Evolutionary conservation across 2,113 vertebrate genomes (phyloP).

Genomic region (Dromiciops gliroides): DNA sequence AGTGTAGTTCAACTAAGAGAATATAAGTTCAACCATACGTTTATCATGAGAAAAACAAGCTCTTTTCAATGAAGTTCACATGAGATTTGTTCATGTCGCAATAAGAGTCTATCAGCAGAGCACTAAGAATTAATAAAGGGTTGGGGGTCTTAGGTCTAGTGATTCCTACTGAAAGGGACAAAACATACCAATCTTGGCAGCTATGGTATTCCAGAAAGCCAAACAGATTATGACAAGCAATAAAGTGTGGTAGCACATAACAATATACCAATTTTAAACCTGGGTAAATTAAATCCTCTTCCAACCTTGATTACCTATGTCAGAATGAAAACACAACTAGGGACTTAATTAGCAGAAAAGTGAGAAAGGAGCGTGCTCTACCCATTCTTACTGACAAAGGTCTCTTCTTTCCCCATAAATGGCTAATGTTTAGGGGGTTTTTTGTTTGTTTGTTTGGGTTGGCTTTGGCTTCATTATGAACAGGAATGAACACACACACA

Average conservation of each 20-base stretch:
- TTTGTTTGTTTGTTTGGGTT: neutral
- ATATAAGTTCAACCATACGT: conserved; percentile 51
- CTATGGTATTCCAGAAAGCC: conserved; percentile 29
- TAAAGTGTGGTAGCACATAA: conserved; percentile 5
- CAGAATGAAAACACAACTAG: conserved; percentile 25
- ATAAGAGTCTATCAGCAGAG: neutral
- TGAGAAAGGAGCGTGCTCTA: neutral
- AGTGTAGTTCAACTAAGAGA: conserved; percentile 48
- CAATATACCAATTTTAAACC: neutral
- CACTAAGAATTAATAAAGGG: neutral
- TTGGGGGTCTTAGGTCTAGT: neutral
- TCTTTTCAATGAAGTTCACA: conserved; percentile 16
- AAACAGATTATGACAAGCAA: conserved; percentile 31
- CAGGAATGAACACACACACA: neutral
- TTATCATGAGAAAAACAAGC: conserved; percentile 14
- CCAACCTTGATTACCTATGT: neutral
- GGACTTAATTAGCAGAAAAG: neutral
- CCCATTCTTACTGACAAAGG: neutral
- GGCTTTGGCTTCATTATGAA: neutral
- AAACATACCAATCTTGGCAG: neutral
- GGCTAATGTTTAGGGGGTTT: neutral
- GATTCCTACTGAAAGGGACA: conserved; percentile 5
- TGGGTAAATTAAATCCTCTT: conserved; percentile 26
- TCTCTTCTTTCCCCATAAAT: neutral
- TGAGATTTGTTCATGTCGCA: conserved; percentile 46